A percentile compares a stretch with the other conserved stretches of the same genome.
Conservation (phyloP, 2,797 vertebrate genomes). For the Sebastiscus albofasciatus region DNA sequence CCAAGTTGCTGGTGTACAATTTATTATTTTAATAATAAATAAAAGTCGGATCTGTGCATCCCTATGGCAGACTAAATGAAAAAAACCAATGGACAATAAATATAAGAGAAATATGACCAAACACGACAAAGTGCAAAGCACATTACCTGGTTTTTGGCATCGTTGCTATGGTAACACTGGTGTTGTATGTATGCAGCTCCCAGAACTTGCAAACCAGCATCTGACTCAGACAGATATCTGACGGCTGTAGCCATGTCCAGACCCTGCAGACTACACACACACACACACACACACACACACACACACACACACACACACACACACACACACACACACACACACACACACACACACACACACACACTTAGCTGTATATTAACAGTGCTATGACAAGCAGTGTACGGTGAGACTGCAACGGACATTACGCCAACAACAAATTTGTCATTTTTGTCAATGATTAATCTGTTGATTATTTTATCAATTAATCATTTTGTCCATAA, state of each 20-base stretch:
- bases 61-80: not conserved
- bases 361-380: not conserved
- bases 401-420: no score
- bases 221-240: constrained; percentile 89
- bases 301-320: not conserved
- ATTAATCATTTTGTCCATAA: not conserved
- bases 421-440: no score
- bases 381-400: no score
- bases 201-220: constrained; percentile 89
- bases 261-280: constrained; percentile 82
- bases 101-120: not conserved
- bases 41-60: no score
- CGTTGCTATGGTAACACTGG: constrained; percentile 92
- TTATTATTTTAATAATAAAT: no score
- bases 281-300: not conserved
- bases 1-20: no score
- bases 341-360: not conserved
- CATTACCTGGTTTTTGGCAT: constrained; percentile 84
- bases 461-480: no score
- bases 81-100: not conserved
- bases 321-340: not conserved
- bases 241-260: constrained; percentile 92
- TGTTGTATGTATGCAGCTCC: constrained; percentile 95
- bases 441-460: not conserved
- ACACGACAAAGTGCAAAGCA: not conserved